Evolutionary conservation across 1,140 invertebrate genomes (phyloP).

Genomic region (Zaprionus nigranus): DNA sequence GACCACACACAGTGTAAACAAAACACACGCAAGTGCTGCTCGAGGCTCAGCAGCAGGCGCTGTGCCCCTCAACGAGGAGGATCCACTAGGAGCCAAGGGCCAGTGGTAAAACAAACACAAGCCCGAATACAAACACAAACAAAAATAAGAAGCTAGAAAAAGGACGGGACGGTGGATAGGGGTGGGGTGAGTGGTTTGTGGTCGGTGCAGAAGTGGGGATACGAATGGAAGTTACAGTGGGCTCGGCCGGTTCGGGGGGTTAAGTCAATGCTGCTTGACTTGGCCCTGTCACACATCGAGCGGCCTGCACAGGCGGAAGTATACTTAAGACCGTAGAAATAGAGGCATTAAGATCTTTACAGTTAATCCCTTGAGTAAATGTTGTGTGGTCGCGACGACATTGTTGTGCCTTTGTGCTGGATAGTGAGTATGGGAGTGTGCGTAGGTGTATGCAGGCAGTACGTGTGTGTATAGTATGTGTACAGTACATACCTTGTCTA

Average conservation of each 20-base stretch:
- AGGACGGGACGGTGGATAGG: neutral
- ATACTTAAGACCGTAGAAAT: conserved; percentile 83
- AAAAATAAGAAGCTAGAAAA: conserved; percentile 46
- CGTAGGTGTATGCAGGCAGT: conserved; percentile 14
- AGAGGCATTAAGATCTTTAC: conserved; percentile 84
- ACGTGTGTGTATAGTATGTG: neutral
- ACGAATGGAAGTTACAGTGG: conserved; percentile 12
- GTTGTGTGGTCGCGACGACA: conserved; percentile 64
- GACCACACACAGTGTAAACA: conserved; percentile 60
- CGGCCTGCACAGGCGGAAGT: conserved; percentile 57
- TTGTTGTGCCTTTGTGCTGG: conserved; percentile 42
- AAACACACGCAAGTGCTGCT: conserved; percentile 72
- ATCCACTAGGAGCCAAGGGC: conserved; percentile 59
- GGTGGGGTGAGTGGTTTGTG: neutral
- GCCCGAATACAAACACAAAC: conserved; percentile 66
- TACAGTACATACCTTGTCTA: conserved; percentile 51
- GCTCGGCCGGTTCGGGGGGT: neutral
- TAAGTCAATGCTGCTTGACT: conserved; percentile 70
- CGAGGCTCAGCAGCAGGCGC: conserved; percentile 48
- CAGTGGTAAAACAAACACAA: conserved; percentile 77
- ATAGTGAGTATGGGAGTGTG: conserved; percentile 10
- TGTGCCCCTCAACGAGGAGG: conserved; percentile 10
- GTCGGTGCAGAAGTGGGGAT: conserved; percentile 31
- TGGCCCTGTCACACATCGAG: conserved; percentile 66
- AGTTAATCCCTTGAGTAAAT: conserved; percentile 83